Evolutionary conservation across 2,113 vertebrate genomes (phyloP), one percentile per base, ranked within the genome.

Genomic region (Coracopsis vasa): DNA sequence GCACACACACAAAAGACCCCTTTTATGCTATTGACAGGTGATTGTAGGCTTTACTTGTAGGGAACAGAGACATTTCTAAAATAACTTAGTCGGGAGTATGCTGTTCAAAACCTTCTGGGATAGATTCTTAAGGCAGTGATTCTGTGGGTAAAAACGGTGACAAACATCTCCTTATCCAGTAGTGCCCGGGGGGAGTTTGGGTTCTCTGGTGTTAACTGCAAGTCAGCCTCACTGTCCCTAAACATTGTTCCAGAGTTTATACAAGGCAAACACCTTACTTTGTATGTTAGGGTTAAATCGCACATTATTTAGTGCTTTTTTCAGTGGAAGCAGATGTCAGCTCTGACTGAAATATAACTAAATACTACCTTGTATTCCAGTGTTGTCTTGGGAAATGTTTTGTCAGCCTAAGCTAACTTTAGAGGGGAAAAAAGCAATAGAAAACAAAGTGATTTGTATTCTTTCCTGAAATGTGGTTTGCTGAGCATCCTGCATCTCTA

Each of bases 381-480:
- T 8, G 48, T 83, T 79, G 33, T 17, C 42, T 66, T 61, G 54
- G 90, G 91, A 95, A 61, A 31, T 41, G 25, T 56, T 89, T 62
- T 86, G 65, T 90, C 80, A 61, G 12, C 39, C 41, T 66, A 77
- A 83, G 66, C 60, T 92, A 71, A 87, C 82, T 51, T 80, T 54
- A 62, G 75, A 70, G 64, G 33, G 28, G 27, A 18, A 25, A 75
- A 94, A 65, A 9, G 25, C 33, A 72, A 64, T 92, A 83, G 33
- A 95, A 93, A 73, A 2, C 37, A 66, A 92, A 95, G 61, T 44
- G 16, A 88, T 96, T 92, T 91, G 50, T 94, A 91, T 94, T 97
- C 15, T 74, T 64, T 86, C 96, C 92, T 88, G 80, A 92, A 92
- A 73, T 82, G 80, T 1, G 16, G 65, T 90, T 92, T 95, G 67